Conservation (phyloP, 2,888 invertebrate genomes). For the Leptothorax acervorum region DNA sequence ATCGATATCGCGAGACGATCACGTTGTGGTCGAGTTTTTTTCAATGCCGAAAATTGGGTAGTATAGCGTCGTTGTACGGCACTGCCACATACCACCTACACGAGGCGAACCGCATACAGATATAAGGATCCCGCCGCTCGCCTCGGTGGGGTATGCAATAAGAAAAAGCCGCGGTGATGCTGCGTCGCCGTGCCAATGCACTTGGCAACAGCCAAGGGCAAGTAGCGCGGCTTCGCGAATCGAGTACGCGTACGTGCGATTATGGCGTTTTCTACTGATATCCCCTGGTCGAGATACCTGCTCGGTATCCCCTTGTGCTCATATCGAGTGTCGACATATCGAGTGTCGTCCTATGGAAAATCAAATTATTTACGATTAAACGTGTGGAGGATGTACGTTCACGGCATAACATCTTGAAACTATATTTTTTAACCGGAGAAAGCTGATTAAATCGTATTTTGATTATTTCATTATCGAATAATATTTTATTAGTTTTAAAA, state of each 20-base stretch:
- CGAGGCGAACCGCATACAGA: slow-evolving; percentile 30
- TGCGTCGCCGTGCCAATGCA: slow-evolving; percentile 80
- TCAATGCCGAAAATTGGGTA: not conserved
- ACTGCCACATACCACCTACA: slow-evolving; percentile 44
- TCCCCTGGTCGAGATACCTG: slow-evolving; percentile 3
- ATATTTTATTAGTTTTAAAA: not conserved
- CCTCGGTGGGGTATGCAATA: slow-evolving; percentile 75
- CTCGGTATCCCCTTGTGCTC: not conserved
- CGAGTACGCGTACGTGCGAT: slow-evolving; percentile 56
- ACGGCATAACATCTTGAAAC: not conserved
- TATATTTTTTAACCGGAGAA: not conserved
- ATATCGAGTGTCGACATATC: not conserved
- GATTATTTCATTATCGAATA: not conserved
- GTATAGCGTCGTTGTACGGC: not conserved
- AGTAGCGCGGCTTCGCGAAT: slow-evolving; percentile 61
- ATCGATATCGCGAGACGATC: not conserved
- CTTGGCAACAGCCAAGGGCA: slow-evolving; percentile 83
- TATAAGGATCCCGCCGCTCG: slow-evolving; percentile 33
- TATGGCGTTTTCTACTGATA: slow-evolving; percentile 56
- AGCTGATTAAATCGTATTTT: not conserved
- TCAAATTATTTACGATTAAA: slow-evolving; percentile 9
- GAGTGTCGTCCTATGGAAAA: not conserved
- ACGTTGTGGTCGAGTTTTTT: not conserved
- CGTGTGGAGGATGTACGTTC: not conserved
- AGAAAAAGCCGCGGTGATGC: slow-evolving; percentile 74